Conservation (phyloP, 1,140 invertebrate genomes). For the Euwallacea similis region DNA sequence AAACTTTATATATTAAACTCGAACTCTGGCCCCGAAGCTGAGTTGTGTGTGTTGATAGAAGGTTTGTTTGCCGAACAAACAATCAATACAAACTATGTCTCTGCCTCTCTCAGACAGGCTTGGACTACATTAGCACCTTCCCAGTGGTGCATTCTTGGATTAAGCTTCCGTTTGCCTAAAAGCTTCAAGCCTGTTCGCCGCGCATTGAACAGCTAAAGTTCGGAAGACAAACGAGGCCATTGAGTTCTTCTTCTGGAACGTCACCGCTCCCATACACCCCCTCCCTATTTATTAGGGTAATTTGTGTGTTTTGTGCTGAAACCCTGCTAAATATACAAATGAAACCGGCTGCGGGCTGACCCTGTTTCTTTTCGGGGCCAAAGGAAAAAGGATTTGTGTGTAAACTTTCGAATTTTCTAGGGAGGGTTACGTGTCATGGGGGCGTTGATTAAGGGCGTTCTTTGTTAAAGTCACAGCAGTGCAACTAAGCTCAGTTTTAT, state of each 20-base stretch:
- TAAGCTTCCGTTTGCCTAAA: neutral
- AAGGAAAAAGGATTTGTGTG: conserved; percentile 19
- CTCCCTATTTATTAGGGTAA: conserved; percentile 4
- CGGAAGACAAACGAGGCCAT: conserved; percentile 5
- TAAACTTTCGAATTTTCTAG: conserved; percentile 14
- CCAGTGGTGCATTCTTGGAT: conserved; percentile 10
- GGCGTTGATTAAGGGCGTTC: conserved; percentile 16
- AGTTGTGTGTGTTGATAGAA: conserved; percentile 10
- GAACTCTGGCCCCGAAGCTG: conserved; percentile 4
- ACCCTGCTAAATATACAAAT: conserved; percentile 14
- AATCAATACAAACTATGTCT: conserved; percentile 19
- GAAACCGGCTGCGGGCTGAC: conserved; percentile 15
- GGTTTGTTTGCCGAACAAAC: conserved; percentile 14
- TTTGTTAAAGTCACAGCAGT: conserved; percentile 14
- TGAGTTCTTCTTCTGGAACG: neutral
- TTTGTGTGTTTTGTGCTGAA: conserved; percentile 7
- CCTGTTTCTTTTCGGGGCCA: conserved; percentile 10
- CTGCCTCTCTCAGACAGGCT: neutral
- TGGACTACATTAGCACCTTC: conserved; percentile 26
- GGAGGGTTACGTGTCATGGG: conserved; percentile 3
- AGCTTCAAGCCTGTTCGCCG: too few relatives aligned
- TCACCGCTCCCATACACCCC: conserved; percentile 1
- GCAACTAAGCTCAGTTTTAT: conserved; percentile 9
- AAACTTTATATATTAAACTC: conserved; percentile 28
- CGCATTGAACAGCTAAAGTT: neutral